A percentile compares a stretch with the other conserved stretches of the same genome.
Conservation (phyloP, 1,140 invertebrate genomes). For the Ylistrum balloti region DNA sequence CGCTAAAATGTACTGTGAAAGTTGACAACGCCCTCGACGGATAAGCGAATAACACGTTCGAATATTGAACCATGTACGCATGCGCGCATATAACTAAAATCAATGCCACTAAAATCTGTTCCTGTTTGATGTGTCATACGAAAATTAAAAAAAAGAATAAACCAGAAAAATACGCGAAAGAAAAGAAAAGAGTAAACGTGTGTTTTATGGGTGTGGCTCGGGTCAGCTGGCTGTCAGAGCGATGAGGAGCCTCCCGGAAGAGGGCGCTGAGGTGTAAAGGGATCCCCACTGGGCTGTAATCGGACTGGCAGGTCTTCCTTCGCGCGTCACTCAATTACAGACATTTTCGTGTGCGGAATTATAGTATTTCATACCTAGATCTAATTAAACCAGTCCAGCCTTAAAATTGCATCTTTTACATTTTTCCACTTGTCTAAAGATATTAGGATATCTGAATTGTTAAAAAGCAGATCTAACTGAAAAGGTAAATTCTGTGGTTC, state of each 20-base stretch:
- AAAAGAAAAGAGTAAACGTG: background rate
- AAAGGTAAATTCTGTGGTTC: slow-evolving; percentile 42
- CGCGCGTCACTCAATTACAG: slow-evolving; percentile 42
- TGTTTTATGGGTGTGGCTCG: slow-evolving; percentile 4
- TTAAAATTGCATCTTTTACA: slow-evolving; percentile 51
- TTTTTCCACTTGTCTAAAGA: slow-evolving; percentile 41
- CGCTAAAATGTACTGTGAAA: too few relatives aligned
- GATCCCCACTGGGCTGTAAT: background rate
- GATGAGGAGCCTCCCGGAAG: background rate
- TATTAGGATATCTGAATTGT: background rate
- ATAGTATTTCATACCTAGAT: slow-evolving; percentile 39
- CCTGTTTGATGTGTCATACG: background rate
- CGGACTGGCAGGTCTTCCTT: background rate
- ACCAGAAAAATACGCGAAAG: background rate
- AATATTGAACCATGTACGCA: background rate
- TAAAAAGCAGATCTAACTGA: background rate
- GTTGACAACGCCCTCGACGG: too few relatives aligned
- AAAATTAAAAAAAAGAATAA: background rate
- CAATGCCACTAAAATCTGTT: background rate
- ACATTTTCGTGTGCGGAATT: slow-evolving; percentile 43
- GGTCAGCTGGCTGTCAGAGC: background rate
- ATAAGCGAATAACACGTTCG: too few relatives aligned
- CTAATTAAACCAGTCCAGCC: slow-evolving; percentile 42
- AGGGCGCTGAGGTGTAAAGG: slow-evolving; percentile 13
- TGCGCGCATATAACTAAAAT: background rate